Base-by-base conservation (phyloP, 2,113 vertebrate genomes). In the Salvelinus alpinus region DNA sequence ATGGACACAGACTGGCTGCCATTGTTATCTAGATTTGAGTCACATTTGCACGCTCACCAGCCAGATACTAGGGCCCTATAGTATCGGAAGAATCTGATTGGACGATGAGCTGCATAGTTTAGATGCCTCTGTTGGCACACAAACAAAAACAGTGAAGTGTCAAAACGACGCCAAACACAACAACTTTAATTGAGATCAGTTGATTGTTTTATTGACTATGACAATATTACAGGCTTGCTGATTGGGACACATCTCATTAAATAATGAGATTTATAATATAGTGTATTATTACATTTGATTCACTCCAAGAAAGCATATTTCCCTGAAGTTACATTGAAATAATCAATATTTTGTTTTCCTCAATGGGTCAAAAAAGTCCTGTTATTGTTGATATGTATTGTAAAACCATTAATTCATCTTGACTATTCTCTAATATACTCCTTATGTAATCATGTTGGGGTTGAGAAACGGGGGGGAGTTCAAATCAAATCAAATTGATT, bases 41-140 rank as follows among this genome's bases (percentile, higher is more conserved):
- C 29, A 59, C 34, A 38, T 44, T 67, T 0, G 0, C 24, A 22
- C 72, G 48, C 69, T 57, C 11, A 25, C 11, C 20, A 64, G 11
- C 77, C 54, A 75, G 31, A 44, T 44, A 44, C 48, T 3, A 5
- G 12, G 48, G 8, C 14, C 34, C 31, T 22, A 7, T 62, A 47
- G 62, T 72, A 65, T 71, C 59, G 44, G 38, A 80, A 47, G 4
- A 38, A 72, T 77, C 72, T 77, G 74, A 84, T 77, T 78, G 77
- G 78, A 79, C 16, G 4, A 79, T 38, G 70, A 66, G 64, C 65
- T 24, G 48, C 79, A 77, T 79, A 57, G 66, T 60, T 76, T 72
- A 60, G 47, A 73, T 84, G 57, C 60, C 59, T 60, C 69, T 76
- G 25, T 72, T 84, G 72, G 64, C 64, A 74, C 71, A 64, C 72